Evolutionary conservation across 2,797 vertebrate species (phyloP).

Genomic region (Salmo trutta): DNA sequence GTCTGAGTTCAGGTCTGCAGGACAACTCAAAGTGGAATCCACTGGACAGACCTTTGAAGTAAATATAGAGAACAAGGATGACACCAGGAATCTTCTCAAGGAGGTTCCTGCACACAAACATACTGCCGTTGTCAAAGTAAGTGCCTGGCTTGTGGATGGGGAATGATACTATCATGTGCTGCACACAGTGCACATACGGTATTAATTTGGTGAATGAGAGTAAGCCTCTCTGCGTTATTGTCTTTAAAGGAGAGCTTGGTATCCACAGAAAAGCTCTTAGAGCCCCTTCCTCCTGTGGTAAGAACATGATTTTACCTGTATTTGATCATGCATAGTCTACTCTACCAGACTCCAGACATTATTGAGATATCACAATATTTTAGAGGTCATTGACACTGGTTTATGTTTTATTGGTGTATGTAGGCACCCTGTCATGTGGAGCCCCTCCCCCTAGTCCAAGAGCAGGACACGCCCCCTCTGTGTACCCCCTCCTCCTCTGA

Average conservation of each 20-base stretch:
- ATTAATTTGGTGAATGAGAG: not conserved
- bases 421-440: constrained; percentile 70
- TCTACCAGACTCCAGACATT: too few relatives aligned
- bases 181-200: not conserved
- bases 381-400: not conserved
- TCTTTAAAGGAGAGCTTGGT: constrained; percentile 74
- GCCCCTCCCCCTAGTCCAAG: constrained; percentile 30
- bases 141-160: constrained; percentile 16
- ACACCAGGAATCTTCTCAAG: constrained; percentile 49
- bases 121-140: constrained; percentile 58
- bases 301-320: constrained; percentile 18
- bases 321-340: not conserved
- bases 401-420: constrained; percentile 29
- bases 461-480: constrained; percentile 35
- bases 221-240: not conserved
- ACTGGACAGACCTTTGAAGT: not conserved
- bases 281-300: constrained; percentile 69
- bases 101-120: constrained; percentile 24
- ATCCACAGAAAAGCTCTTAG: constrained; percentile 80
- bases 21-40: constrained; percentile 25
- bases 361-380: not conserved
- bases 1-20: constrained; percentile 33
- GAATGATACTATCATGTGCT: not conserved
- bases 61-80: constrained; percentile 37
- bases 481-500: constrained; percentile 67